These are phyloP conservation scores for Rhea americana DNA, from an alignment of 2,113 vertebrate genomes.

Conservation along the genomic window DNA sequence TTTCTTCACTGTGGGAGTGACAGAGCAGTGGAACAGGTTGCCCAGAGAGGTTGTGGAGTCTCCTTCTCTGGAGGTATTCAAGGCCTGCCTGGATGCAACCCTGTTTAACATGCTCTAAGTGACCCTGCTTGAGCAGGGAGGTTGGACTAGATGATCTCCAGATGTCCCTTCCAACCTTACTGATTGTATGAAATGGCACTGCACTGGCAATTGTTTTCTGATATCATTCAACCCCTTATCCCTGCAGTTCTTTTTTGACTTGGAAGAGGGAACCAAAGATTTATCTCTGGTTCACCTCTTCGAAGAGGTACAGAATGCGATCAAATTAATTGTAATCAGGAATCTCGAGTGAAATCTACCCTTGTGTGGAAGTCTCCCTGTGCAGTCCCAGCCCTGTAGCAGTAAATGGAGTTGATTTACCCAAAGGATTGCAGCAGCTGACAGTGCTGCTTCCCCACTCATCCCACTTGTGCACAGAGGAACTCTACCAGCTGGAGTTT, in stretches of 20 bases:
- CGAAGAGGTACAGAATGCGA: not conserved
- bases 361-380: not conserved
- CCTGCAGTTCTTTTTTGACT: not conserved
- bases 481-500: not conserved
- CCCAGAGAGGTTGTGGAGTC: no score
- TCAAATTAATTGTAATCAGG: not conserved
- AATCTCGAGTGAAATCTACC: not conserved
- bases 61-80: no score
- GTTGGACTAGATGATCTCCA: no score
- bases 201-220: not conserved
- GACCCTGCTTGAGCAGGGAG: no score
- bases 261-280: not conserved
- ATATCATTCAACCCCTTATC: not conserved
- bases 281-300: not conserved
- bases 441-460: not conserved
- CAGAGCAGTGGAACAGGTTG: no score
- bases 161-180: no score
- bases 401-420: not conserved
- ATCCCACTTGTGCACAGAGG: accelerated
- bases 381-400: not conserved
- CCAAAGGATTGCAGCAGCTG: not conserved
- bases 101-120: no score
- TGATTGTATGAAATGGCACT: not conserved
- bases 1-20: no score
- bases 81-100: no score